Conservation (phyloP, 2,113 vertebrate genomes). For the Hipposideros armiger region DNA sequence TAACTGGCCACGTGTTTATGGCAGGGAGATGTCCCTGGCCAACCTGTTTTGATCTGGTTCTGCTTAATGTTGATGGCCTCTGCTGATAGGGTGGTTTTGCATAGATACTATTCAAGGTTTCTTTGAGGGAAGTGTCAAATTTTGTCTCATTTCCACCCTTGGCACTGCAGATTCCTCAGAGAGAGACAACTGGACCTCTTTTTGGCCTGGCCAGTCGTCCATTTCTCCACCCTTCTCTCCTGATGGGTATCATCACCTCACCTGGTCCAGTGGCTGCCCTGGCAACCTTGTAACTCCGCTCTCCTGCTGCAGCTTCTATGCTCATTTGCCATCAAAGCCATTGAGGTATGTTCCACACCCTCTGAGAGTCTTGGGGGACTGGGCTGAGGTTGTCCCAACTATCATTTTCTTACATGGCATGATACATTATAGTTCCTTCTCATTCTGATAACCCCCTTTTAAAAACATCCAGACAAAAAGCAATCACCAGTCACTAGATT, state of each 20-base stretch:
- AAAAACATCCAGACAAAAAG: not conserved
- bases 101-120: not conserved
- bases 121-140: not conserved
- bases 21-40: not conserved
- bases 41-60: not conserved
- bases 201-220: not conserved
- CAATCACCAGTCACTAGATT: not conserved
- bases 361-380: not conserved
- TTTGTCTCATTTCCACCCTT: not conserved
- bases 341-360: not conserved
- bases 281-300: not conserved
- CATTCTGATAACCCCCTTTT: not conserved
- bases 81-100: not conserved
- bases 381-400: too few species aligned
- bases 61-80: not conserved
- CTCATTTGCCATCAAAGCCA: not conserved
- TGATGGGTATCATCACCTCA: not conserved
- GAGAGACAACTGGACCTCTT: not conserved
- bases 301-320: not conserved
- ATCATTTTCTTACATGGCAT: not conserved
- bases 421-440: not conserved
- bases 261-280: not conserved
- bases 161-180: not conserved
- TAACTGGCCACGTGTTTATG: not conserved
- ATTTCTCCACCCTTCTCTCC: not conserved